A percentile compares a stretch with the other conserved stretches of the same genome.
Evolutionary conservation across 2,888 invertebrate genomes (phyloP).

Genomic region (Dryobota labecula): DNA sequence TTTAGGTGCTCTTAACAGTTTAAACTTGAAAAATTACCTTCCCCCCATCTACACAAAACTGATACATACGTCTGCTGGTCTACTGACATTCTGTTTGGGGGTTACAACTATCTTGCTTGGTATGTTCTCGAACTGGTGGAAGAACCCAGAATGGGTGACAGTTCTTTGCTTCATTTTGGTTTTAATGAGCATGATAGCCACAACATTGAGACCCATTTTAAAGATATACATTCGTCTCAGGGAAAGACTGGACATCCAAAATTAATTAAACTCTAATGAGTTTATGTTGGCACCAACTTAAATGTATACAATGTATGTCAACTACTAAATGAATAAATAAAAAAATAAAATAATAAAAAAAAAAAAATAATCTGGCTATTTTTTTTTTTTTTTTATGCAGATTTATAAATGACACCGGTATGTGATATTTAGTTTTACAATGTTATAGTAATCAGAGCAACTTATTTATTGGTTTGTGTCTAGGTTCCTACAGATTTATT

Average conservation of each 20-base stretch:
- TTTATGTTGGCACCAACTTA: too few relatives aligned
- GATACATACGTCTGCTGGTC: constrained; percentile 83
- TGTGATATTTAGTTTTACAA: constrained; percentile 57
- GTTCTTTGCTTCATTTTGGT: constrained; percentile 80
- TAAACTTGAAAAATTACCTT: constrained; percentile 84
- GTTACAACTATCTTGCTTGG: constrained; percentile 83
- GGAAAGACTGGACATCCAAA: constrained; percentile 83
- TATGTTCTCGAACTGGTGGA: constrained; percentile 84
- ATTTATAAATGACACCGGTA: constrained; percentile 13
- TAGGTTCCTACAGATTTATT: constrained; percentile 14
- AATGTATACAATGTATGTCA: too few relatives aligned
- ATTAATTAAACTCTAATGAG: constrained; percentile 72
- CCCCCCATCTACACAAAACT: constrained; percentile 87
- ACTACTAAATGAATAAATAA: too few relatives aligned
- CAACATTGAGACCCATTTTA: constrained; percentile 83
- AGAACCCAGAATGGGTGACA: constrained; percentile 81
- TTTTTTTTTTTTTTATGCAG: neutral
- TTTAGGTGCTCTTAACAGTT: constrained; percentile 84
- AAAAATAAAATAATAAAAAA: too few relatives aligned
- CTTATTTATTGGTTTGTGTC: constrained; percentile 15
- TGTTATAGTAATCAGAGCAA: constrained; percentile 3
- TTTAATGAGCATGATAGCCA: constrained; percentile 80
- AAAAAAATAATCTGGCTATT: neutral
- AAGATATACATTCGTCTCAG: constrained; percentile 87
- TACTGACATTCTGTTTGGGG: constrained; percentile 84